Percentiles rank a stretch among this genome's conserved stretches.
These are phyloP conservation scores for Lypha dubia DNA, from an alignment of 2,888 invertebrate genomes.

Conservation along the genomic window DNA sequence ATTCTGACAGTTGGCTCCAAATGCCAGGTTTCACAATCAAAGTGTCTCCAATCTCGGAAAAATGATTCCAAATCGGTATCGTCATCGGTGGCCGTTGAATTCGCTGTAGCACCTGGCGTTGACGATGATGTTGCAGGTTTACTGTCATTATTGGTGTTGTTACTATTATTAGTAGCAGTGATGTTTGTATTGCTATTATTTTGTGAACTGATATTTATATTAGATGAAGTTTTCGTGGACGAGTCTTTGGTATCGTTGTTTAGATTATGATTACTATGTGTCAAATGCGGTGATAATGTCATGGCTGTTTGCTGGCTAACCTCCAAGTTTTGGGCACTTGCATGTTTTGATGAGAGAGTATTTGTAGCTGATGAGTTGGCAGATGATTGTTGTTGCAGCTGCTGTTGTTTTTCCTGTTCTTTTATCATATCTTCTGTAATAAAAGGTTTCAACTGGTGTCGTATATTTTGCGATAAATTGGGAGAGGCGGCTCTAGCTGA, in stretches of 20 bases:
- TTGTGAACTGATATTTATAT: conserved; percentile 60
- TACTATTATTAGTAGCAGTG: conserved; percentile 46
- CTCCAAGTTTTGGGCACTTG: conserved; percentile 67
- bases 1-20: conserved; percentile 95
- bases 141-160: conserved; percentile 42
- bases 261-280: conserved; percentile 68
- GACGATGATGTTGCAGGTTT: conserved; percentile 40
- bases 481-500: conserved; percentile 82
- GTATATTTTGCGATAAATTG: conserved; percentile 80
- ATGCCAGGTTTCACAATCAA: conserved; percentile 97
- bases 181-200: conserved; percentile 58
- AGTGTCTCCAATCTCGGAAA: conserved; percentile 94
- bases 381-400: conserved; percentile 50
- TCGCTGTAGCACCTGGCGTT: conserved; percentile 8
- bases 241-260: conserved; percentile 72
- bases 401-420: conserved; percentile 74
- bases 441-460: conserved; percentile 79
- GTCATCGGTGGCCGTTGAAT: conserved; percentile 13
- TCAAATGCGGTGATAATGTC: conserved; percentile 60
- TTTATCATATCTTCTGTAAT: conserved; percentile 79
- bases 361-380: conserved; percentile 65
- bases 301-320: conserved; percentile 60
- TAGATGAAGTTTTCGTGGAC: conserved; percentile 62
- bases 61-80: conserved; percentile 85
- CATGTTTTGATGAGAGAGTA: conserved; percentile 69